Conservation (phyloP, 2,888 invertebrate genomes). For the Alcis repandata region DNA sequence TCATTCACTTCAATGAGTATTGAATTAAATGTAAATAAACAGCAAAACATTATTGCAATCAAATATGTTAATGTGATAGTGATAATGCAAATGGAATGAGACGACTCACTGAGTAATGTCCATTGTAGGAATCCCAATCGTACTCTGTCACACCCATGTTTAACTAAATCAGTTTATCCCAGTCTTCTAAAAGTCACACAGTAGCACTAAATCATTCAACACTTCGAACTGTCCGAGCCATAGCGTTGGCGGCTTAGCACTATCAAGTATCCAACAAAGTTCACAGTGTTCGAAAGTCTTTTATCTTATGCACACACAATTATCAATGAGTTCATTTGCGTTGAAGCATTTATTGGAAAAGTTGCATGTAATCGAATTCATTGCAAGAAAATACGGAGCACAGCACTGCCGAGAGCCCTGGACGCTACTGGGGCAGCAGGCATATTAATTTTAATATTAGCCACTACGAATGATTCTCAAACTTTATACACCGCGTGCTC, state of each 20-base stretch:
- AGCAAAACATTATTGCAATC: conserved; percentile 33
- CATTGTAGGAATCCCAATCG: conserved; percentile 82
- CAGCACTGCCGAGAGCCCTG: conserved; percentile 74
- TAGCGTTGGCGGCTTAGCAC: conserved; percentile 52
- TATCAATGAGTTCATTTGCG: conserved; percentile 70
- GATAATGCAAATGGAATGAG: conserved; percentile 36
- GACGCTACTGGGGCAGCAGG: conserved; percentile 81
- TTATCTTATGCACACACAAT: conserved; percentile 82
- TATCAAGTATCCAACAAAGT: conserved; percentile 56
- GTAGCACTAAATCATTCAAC: conserved; percentile 64
- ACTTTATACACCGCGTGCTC: conserved; percentile 56
- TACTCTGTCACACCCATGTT: conserved; percentile 83
- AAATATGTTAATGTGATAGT: conserved; percentile 26
- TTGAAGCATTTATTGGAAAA: conserved; percentile 66
- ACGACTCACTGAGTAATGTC: conserved; percentile 80
- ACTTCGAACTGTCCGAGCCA: conserved; percentile 55
- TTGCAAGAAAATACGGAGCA: conserved; percentile 66
- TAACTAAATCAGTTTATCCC: conserved; percentile 58
- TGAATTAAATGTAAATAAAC: conserved; percentile 20
- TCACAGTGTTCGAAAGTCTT: conserved; percentile 58
- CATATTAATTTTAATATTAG: conserved; percentile 85
- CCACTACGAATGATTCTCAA: conserved; percentile 73
- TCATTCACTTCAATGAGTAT: conserved; percentile 3
- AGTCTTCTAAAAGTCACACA: conserved; percentile 57
- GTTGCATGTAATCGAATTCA: conserved; percentile 71